Base-by-base conservation (phyloP, 2,888 invertebrate species). In the Glyphotaelius pellucidus region DNA sequence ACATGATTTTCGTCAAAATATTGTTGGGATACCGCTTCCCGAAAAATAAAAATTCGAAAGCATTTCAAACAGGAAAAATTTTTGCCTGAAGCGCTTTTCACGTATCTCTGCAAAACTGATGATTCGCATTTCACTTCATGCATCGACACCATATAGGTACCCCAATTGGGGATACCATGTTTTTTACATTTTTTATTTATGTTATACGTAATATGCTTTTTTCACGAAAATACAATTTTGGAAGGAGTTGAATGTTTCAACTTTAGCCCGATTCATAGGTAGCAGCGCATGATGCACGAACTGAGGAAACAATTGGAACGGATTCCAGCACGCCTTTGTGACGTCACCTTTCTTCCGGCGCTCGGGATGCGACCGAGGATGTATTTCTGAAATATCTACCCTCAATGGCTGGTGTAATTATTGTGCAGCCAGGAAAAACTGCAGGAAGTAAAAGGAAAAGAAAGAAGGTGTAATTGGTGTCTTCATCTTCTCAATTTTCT, bases 381-480 rank as follows among this genome's bases (percentile, higher is more conserved):
- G 4, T 67, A 67, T 67, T 67, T 67, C 52, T 67, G 52, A 67
- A 67, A 67, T 67, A 67, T 67, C 52, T 67, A 25, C 52, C 52
- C 52, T 25, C 52, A 67, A 25, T 25, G 52, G 52, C 52, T 67
- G 52, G 52, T 67, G 52, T 67, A n/a, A 38, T 85, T 32, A 35
- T 85, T 85, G 85, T 35, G n/a, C 85, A 32, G n/a, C 85, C 35
- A 85, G 25, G 85, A 38, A 31, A 35, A 85, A 38, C 85, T 25
- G 12, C 87, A 30, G 87, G 42, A 52, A 47, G 47, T 52, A 52
- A 38, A 30, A 32, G 67, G 30, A 32, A 52, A 11, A 47, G 35
- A 38, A 88, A 38, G 31, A n/a, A n/a, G 31, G n/a, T 42, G 52
- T 88, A 88, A 88, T 88, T 88, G 87, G 52, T 47, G 47, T 88